These are phyloP conservation scores for Drosophila colorata DNA, from an alignment of 2,888 invertebrate species.

Conservation along the genomic window DNA sequence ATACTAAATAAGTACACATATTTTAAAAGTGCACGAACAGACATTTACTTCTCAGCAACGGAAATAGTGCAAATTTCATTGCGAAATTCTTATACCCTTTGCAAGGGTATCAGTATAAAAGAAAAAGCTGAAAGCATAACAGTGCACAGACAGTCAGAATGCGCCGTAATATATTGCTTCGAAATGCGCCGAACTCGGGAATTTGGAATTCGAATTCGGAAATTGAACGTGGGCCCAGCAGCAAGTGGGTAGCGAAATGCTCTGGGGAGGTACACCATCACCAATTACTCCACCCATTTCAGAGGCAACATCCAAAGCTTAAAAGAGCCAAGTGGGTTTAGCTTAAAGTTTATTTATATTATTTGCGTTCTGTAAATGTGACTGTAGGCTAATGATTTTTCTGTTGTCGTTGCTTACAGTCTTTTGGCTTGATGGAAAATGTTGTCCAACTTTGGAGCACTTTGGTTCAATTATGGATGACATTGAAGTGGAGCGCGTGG, in stretches of 20 bases:
- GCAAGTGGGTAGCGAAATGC: slow-evolving; percentile 17
- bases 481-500: slow-evolving; percentile 26
- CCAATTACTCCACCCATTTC: not conserved
- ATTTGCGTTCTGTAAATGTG: slow-evolving; percentile 21
- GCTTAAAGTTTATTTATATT: slow-evolving; percentile 59
- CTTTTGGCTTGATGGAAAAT: no score
- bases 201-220: slow-evolving; percentile 25
- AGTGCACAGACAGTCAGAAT: slow-evolving; percentile 28
- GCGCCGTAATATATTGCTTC: slow-evolving; percentile 41
- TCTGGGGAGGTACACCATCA: slow-evolving; percentile 5
- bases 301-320: slow-evolving; percentile 27
- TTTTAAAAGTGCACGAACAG: no score
- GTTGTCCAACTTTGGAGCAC: slow-evolving; percentile 21
- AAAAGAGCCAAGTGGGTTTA: slow-evolving; percentile 56
- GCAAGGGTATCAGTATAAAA: not conserved
- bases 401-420: slow-evolving; percentile 6
- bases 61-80: not conserved
- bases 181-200: slow-evolving; percentile 38
- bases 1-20: no score
- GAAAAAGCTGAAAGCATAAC: not conserved
- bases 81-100: not conserved
- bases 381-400: slow-evolving; percentile 24
- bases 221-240: slow-evolving; percentile 16
- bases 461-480: slow-evolving; percentile 29
- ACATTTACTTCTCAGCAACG: no score